phyloP scores from a whole-genome alignment of 2,888 invertebrate genomes.

The Spisula solida region DNA sequence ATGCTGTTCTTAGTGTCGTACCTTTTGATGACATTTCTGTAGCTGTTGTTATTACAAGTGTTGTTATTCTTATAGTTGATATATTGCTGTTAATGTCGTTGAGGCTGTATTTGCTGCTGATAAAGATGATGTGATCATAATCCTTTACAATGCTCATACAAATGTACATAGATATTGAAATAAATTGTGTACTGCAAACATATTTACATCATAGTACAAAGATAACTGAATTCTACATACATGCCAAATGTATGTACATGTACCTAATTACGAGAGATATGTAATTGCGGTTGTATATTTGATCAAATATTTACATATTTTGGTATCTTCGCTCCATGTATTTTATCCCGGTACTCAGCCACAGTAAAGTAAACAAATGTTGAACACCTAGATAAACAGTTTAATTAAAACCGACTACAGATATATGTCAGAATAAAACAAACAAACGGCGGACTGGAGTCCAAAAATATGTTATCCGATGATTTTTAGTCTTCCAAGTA shows the following conservation, averaged over 20 bases:
- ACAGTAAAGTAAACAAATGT: no score
- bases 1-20: no score
- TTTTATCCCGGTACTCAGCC: neutral
- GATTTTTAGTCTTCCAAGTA: neutral
- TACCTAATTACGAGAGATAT: neutral
- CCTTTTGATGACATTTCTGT: no score
- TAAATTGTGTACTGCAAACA: no score
- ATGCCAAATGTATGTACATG: neutral
- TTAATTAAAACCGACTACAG: neutral
- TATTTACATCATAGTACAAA: no score
- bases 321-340: neutral
- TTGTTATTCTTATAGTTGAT: neutral
- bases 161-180: no score
- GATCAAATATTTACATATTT: no score
- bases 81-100: neutral
- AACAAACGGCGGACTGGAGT: neutral
- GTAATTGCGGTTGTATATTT: no score
- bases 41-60: neutral
- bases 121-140: no score
- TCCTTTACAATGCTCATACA: no score
- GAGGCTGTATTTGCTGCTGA: no score
- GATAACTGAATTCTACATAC: no score
- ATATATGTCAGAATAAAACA: neutral
- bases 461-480: neutral
- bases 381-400: neutral